Base-by-base conservation (phyloP, 2,113 vertebrate species). In the Myrmecophaga tridactyla region DNA sequence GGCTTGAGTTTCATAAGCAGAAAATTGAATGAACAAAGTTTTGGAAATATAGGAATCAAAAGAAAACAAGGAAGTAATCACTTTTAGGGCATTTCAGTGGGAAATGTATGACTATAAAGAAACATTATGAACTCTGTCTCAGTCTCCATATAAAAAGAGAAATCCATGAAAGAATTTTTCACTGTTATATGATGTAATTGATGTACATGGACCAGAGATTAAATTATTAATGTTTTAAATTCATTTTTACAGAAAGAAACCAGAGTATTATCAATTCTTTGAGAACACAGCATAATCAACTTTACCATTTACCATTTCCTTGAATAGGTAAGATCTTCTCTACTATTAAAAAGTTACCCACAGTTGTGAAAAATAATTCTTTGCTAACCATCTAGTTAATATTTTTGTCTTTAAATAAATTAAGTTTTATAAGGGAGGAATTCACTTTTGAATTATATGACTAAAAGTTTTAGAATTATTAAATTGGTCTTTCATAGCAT, bases 281-380 rank as follows among this genome's bases (percentile, higher is more conserved):
- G 95, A 97, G 90, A 96, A 63, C 31, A 96, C 94, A 91, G 34
- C 86, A 0, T 92, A 96, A 70, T 89, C 31, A 87, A 82, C 94
- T 73, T 91, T 65, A 69, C 53, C 91, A 89, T 82, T 91, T 96
- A 18, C 81, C n/a, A 86, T 94, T 97, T 94, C 92, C 92, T 63
- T 96, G 65, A 97, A 36, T 89, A 98, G 98, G 98, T 98, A 98
- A 95, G 97, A 91, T 4, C n/a, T 72, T 94, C 83, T 96, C 51
- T 94, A 25, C 78, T 51, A 6, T 46, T 58, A 73, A 75, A 70
- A n/a, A 63, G 29, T 80, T 82, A 53, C 10, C 12, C 12, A 41
- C 3, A 10, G 2, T 34, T 83, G 14, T 83, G 62, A 94, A 88
- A 96, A 95, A 29, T 36, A 70, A 76, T 39, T 70, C 2, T 81